Base-by-base conservation (phyloP, 1,140 invertebrate genomes). In the Drosophila takahashii region DNA sequence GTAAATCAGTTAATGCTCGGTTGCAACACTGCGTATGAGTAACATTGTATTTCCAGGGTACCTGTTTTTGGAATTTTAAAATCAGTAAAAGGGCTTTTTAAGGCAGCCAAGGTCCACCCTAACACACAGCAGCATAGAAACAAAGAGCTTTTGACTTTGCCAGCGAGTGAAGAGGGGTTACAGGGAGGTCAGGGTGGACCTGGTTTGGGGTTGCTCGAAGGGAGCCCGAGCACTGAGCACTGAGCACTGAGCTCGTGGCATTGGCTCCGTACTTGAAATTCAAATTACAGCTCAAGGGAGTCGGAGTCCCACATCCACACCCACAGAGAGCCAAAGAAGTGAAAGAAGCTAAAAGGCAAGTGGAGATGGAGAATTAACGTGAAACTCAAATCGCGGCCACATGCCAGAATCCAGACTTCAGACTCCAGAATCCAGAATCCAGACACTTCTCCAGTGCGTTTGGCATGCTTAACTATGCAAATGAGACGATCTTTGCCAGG, bases 221-320 rank as follows among this genome's bases (percentile, higher is more conserved):
- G 13, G 4, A 39, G 37, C 13, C 13, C 37, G 37, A n/a, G n/a
- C 13, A 3, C 6, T 5, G 37, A 56, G n/a, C 44, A 15, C 18
- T 45, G 45, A 39, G 60, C 37, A 50, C 62, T 26, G 58, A 32
- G 64, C 64, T 66, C 64, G 59, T 65, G 64, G 64, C 64, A 64
- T 65, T 54, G 54, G 54, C 53, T 52, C 52, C 64, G 75, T 76
- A 72, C 80, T 85, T 84, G 81, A 80, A 85, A 84, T 84, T 85
- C 81, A 85, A 84, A 84, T 84, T 84, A 79, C 65, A 70, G 57
- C 70, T 62, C 79, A 81, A 81, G 79, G 79, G 79, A 79, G 57
- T 29, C 18, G 18, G 32, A 8, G 44, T 54, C 29, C 15, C 54
- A 50, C 16, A n/a, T 11, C 6, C 13, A 27, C 22, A 26, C 5